Evolutionary conservation across 2,113 vertebrate species (phyloP).

Genomic region (Ariopsis seemanni): DNA sequence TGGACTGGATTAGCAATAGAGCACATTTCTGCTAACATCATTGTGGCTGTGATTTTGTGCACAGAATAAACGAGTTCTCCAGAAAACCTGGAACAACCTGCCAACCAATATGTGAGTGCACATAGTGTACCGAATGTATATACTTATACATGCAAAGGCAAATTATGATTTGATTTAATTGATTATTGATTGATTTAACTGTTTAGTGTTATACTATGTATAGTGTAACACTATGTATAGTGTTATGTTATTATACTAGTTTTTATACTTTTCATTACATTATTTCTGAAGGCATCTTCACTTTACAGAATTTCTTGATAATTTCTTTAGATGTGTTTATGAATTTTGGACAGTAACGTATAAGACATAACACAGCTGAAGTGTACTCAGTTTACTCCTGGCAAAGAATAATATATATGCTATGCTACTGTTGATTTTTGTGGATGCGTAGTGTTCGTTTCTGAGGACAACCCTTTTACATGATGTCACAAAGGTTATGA

Average conservation of each 20-base stretch:
- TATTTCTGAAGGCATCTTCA: background rate
- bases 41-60: background rate
- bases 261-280: background rate
- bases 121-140: background rate
- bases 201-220: background rate
- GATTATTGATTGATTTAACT: background rate
- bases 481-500: background rate
- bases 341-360: background rate
- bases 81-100: background rate
- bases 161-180: background rate
- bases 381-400: background rate
- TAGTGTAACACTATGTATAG: no score
- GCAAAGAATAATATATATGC: background rate
- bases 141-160: background rate
- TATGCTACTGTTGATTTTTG: background rate
- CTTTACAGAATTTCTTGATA: background rate
- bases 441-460: background rate
- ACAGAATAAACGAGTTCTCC: background rate
- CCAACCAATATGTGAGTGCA: background rate
- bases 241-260: background rate
- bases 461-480: background rate
- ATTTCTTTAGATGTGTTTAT: background rate
- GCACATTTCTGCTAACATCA: background rate
- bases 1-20: background rate
- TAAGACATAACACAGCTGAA: background rate